Evolutionary conservation across 1,140 invertebrate genomes (phyloP).

Genomic region (Gonatopus flavifemur): DNA sequence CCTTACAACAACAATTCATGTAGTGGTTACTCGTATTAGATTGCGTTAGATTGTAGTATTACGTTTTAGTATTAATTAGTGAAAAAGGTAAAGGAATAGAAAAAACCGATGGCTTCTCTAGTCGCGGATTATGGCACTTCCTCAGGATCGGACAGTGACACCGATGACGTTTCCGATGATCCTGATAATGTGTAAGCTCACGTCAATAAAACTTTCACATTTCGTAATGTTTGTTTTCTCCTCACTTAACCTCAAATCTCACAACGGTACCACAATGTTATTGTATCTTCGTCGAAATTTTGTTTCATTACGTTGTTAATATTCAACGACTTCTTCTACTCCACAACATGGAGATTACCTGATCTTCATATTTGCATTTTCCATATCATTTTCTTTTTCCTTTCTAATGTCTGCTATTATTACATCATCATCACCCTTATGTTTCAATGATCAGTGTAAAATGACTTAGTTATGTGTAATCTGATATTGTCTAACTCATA

Average conservation of each 20-base stretch:
- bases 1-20: conserved; percentile 1
- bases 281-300: neutral
- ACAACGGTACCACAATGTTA: neutral
- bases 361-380: neutral
- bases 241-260: neutral
- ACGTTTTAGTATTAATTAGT: conserved; percentile 20
- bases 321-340: neutral
- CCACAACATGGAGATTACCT: too few relatives aligned
- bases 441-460: too few relatives aligned
- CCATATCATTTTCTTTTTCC: conserved; percentile 3
- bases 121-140: conserved; percentile 66
- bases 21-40: conserved; percentile 20
- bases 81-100: conserved; percentile 19
- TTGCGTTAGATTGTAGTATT: conserved; percentile 34
- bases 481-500: conserved; percentile 56
- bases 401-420: neutral
- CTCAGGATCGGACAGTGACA: conserved; percentile 49
- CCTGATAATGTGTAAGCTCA: conserved; percentile 43
- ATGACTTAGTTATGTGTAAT: conserved; percentile 53
- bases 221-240: conserved; percentile 4
- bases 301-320: neutral
- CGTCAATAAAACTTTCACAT: conserved; percentile 4
- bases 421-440: too few relatives aligned
- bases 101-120: conserved; percentile 61
- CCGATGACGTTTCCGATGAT: conserved; percentile 40